Base-by-base conservation (phyloP, 2,797 vertebrate genomes). In the Epinephelus malabaricus region DNA sequence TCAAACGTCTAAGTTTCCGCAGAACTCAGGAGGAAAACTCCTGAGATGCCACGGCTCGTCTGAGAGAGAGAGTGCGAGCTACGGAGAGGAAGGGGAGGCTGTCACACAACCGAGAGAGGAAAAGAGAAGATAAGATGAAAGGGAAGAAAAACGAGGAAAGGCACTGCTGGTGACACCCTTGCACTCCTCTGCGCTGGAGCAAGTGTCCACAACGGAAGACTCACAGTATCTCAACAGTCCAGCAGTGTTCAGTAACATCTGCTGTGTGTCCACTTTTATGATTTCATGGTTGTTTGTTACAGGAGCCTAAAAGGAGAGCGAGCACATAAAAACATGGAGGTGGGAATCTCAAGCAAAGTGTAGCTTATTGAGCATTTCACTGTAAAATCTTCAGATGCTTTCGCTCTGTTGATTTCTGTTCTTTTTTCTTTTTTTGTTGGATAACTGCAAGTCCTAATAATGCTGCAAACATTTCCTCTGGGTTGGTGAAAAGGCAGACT, bases 1-100 rank as follows among this genome's bases (percentile, higher is more conserved):
- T 95, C 88, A 96, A 96, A 90, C 93, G 95, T 68, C 88, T 94
- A 58, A 96, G 96, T 90, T 95, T 96, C 81, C 95, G 95, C 72
- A 92, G 91, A 88, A 60, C 92, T 82, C 94, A 64, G 27, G 96
- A 96, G 85, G 96, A 96, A 85, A 95, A 89, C 93, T 91, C 93
- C 81, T 96, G 95, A 96, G 92, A 81, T 63, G 65, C 69, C 11
- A 19, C 6, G n/a, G 67, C 73, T 79, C 61, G 30, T 85, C 78
- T 76, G 53, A 67, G 58, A 43, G 23, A 68, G 60, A 45, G 50
- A 30, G 27, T 5, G 45, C 3, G 65, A 12, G 53, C 85, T 78
- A 55, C 3, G 30, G 78, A 86, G 85, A 86, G 70, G 77, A 78
- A 72, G 64, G 50, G 54, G 81, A 88, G 69, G 79, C 80, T 84